Evolutionary conservation across 1,140 invertebrate genomes (phyloP).

Genomic region (Pantala flavescens): DNA sequence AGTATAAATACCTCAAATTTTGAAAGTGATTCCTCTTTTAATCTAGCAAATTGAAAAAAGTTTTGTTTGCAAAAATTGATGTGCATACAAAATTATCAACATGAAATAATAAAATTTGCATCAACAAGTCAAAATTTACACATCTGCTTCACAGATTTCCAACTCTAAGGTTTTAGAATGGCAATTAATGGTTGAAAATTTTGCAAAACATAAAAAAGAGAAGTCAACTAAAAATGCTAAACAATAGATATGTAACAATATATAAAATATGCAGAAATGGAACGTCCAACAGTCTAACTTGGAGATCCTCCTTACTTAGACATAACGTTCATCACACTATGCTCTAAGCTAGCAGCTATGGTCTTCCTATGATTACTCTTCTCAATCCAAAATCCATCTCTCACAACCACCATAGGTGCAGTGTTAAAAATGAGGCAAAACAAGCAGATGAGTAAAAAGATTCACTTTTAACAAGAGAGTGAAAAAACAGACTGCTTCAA

Average conservation of each 20-base stretch:
- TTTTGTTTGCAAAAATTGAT: no score
- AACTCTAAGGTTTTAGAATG: no score
- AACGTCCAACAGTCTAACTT: not conserved
- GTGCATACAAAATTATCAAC: no score
- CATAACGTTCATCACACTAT: not conserved
- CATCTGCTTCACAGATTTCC: no score
- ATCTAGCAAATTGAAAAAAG: not conserved
- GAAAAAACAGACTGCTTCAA: not conserved
- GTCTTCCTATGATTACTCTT: not conserved
- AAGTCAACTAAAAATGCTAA: not conserved
- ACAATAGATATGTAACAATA: slow-evolving; percentile 4
- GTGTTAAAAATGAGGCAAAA: not conserved
- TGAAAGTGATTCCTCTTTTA: not conserved
- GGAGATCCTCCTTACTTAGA: not conserved
- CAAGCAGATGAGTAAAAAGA: slow-evolving; percentile 1
- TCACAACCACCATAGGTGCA: not conserved
- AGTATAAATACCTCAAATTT: not conserved
- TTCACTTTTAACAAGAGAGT: not conserved
- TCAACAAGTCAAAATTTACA: no score
- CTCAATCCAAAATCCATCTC: not conserved
- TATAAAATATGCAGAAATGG: not conserved
- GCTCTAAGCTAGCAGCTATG: slow-evolving; percentile 3
- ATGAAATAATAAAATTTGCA: no score
- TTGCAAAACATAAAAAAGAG: no score
- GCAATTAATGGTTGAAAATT: no score